Conservation (phyloP, 2,797 vertebrate genomes). For the Micrastur ruficollis region DNA sequence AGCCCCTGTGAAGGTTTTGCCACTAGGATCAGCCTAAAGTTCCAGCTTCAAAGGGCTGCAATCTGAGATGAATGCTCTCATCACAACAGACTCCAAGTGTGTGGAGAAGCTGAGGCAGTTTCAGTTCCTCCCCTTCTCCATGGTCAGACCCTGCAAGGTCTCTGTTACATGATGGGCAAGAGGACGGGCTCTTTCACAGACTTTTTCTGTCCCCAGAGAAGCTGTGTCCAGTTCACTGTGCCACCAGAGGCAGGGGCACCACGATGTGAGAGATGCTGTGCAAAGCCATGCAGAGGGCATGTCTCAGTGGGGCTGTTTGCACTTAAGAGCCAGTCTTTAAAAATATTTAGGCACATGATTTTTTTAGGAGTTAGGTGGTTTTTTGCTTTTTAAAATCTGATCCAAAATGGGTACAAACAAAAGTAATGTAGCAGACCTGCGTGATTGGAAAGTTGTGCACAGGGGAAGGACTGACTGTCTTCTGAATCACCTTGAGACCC, state of each 20-base stretch:
- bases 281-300: fast-evolving
- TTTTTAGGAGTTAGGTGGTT: background rate
- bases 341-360: fast-evolving
- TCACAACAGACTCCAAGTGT: fast-evolving
- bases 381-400: background rate
- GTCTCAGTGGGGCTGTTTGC: background rate
- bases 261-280: fast-evolving
- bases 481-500: fast-evolving
- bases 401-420: background rate
- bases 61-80: background rate
- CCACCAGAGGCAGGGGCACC: background rate
- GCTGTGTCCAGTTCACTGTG: background rate
- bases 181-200: background rate
- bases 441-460: fast-evolving
- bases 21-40: background rate
- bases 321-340: too few species aligned
- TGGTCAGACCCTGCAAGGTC: background rate
- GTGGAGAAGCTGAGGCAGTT: background rate
- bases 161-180: background rate
- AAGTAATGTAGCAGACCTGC: background rate
- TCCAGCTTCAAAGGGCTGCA: background rate
- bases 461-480: background rate
- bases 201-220: background rate
- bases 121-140: background rate
- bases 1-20: background rate